Base-by-base conservation (phyloP, 2,113 vertebrate genomes). In the Percina caprodes region DNA sequence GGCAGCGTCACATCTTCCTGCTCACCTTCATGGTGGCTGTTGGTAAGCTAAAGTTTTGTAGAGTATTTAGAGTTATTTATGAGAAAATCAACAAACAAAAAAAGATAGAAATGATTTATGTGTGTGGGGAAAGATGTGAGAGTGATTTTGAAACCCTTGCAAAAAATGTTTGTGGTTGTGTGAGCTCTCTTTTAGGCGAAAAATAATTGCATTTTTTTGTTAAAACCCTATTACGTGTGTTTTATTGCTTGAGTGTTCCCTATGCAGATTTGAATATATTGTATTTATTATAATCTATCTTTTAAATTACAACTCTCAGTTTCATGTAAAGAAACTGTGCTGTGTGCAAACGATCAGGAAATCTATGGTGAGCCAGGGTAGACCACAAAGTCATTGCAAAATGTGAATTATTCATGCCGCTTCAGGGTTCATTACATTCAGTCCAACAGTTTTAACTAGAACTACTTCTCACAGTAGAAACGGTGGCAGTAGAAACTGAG, bases 1-100 rank as follows among this genome's bases (percentile, higher is more conserved):
- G 15, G 42, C 39, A 3, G 18, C 2, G 24, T 13, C 1, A 2
- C 45, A 30, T 78, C 67, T 59, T 68, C 30, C 48, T 88, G 26
- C 52, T 89, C 60, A 63, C 66, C 72, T 92, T 23, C 45, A 10
- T 85, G 80, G 70, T 80, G 73, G 24, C 65, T 54, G 10, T 71
- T 23, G 91, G 93, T 93, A 89, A 92, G 92, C 2, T 33, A 3
- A 62, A n/a, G n/a, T n/a, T n/a, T n/a, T n/a, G n/a, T n/a, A n/a
- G n/a, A n/a, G n/a, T n/a, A n/a, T n/a, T n/a, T n/a, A n/a, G n/a
- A n/a, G 5, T 65, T 0, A 16, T 24, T 30, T n/a, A 18, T 13
- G 13, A 60, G 15, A 26, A 7, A 39, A 16, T 18, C 4, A n/a
- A n/a, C 15, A 23, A 0, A 4, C 24, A 60, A 78, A 1, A 5